Percentiles rank a stretch among this genome's conserved stretches.
Conservation (phyloP, 2,797 vertebrate genomes). For the Sebastes taczanowskii region DNA sequence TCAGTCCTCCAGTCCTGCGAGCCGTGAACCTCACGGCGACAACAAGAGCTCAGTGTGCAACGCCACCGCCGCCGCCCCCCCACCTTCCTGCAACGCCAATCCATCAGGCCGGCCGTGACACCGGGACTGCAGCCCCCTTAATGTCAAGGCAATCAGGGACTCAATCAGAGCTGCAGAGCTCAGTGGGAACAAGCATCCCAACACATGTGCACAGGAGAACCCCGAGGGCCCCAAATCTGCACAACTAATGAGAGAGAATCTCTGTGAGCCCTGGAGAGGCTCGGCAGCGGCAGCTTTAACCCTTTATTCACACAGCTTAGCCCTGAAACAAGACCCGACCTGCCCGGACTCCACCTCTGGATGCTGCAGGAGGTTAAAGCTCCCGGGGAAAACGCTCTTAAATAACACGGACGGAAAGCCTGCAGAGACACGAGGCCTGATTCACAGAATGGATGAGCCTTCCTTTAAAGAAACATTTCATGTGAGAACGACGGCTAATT, state of each 20-base stretch:
- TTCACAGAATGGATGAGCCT: constrained; percentile 51
- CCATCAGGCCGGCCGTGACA: constrained; percentile 55
- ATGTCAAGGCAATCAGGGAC: constrained; percentile 64
- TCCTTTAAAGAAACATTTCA: constrained; percentile 39
- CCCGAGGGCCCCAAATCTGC: constrained; percentile 59
- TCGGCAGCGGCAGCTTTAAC: constrained; percentile 39
- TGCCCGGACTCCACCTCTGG: constrained; percentile 21
- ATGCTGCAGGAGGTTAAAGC: background rate
- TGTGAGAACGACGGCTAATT: constrained; percentile 60
- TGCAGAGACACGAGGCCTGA: constrained; percentile 56
- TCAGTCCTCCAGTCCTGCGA: background rate
- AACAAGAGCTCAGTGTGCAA: constrained; percentile 40
- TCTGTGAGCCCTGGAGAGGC: constrained; percentile 55
- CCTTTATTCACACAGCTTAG: constrained; percentile 24
- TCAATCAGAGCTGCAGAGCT: constrained; percentile 57
- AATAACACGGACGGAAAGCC: constrained; percentile 45
- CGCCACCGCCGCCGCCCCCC: background rate
- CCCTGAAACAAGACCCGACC: constrained; percentile 35
- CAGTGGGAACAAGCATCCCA: constrained; percentile 53
- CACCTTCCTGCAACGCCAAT: constrained; percentile 25
- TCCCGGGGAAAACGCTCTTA: background rate
- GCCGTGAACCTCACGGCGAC: background rate
- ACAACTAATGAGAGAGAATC: constrained; percentile 67
- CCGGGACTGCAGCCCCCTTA: constrained; percentile 54
- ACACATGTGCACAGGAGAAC: constrained; percentile 60